Base-by-base conservation (phyloP, 2,113 vertebrate species). In the Trinectes maculatus region DNA sequence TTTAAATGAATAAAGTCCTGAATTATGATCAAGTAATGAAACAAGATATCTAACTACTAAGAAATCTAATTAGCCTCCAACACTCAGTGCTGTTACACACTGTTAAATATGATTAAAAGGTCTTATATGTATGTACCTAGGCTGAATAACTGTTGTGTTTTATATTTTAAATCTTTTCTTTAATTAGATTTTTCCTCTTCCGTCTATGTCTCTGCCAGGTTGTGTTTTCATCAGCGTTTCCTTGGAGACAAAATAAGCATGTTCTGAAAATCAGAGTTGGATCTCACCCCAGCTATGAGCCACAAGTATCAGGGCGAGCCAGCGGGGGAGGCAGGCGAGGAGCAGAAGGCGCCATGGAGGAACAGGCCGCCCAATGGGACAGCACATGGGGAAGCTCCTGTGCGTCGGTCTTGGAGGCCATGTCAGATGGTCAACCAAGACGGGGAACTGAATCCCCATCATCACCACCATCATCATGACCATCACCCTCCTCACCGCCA, bases 381-480 rank as follows among this genome's bases (percentile, higher is more conserved):
- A 2, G 6, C 79, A 0, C 61, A 36, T 0, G 72, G 53, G 3
- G 90, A 92, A 11, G 69, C 85, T 19, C 73, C 85, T 12, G 61
- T 70, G 1, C 88, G 90, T 19, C 86, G 88, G 29, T 90, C 89
- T 59, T 92, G 91, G 91, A 89, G 92, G 59, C 91, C 92, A 1
- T 93, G 92, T 28, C 92, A 93, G 80, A 87, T 91, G 74, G 79
- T 81, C 60, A 87, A 80, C 76, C 91, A 87, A 40, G 91, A 93
- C 7, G 88, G 86, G 33, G 87, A 87, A 62, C 48, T 57, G 28
- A 78, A 79, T 53, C 82, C 82, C 28, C 81, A 86, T 47, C 86
- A 85, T 36, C 88, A 87, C 3, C 87, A 90, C 1, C 86, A 82
- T 3, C 64, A 80, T 10, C 83, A 73, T 24, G 82, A 68, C 2